A percentile compares a stretch with the other conserved stretches of the same genome.
Conservation (phyloP, 2,888 invertebrate species). For the Epinotia demarniana region DNA sequence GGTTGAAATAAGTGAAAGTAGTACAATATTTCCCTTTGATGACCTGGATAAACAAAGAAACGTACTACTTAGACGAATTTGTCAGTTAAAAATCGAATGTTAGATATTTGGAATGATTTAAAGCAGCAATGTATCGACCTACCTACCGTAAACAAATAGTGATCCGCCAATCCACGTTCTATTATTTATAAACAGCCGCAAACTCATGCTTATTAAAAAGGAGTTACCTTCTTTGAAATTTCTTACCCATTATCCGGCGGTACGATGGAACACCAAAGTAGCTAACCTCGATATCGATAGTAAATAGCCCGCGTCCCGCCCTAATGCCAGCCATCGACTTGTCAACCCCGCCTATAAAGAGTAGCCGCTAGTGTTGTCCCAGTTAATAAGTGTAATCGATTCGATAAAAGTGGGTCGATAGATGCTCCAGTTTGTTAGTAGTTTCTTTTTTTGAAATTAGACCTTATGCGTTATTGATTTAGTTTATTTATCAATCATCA, state of each 20-base stretch:
- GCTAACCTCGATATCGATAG: slow-evolving; percentile 49
- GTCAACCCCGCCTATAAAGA: slow-evolving; percentile 55
- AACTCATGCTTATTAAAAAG: neutral
- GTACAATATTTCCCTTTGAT: too few species aligned
- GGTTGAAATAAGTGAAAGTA: too few species aligned
- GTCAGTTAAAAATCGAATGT: too few species aligned
- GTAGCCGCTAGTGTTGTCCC: slow-evolving; percentile 55
- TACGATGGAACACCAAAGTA: slow-evolving; percentile 31
- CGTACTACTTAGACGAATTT: too few species aligned
- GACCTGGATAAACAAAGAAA: too few species aligned
- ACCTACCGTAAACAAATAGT: too few species aligned
- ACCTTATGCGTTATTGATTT: neutral
- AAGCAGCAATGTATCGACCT: too few species aligned
- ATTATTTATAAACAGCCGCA: neutral
- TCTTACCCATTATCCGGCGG: neutral
- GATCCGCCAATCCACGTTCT: too few species aligned
- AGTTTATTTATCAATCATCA: neutral
- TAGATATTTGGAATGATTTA: too few species aligned
- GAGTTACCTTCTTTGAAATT: neutral
- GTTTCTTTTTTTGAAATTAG: slow-evolving; percentile 2
- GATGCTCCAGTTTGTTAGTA: slow-evolving; percentile 49
- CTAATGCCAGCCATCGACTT: slow-evolving; percentile 57
- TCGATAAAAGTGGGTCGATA: slow-evolving; percentile 59
- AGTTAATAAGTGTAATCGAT: slow-evolving; percentile 65
- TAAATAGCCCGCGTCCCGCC: slow-evolving; percentile 52